A percentile compares a stretch with the other conserved stretches of the same genome.
Evolutionary conservation across 2,113 vertebrate species (phyloP).

Genomic region (Corythornis vintsioides): DNA sequence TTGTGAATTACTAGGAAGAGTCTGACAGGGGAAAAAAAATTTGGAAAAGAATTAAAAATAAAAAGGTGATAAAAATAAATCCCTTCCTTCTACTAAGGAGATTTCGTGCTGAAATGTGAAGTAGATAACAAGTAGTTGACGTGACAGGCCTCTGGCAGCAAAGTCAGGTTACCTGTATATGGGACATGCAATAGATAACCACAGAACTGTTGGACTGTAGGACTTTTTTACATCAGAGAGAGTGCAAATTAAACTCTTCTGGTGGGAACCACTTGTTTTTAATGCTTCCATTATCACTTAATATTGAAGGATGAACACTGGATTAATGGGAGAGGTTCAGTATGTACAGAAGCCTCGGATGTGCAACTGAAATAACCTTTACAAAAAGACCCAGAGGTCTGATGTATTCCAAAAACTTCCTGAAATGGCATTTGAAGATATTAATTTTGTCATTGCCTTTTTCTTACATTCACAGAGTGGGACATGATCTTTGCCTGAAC

Average conservation of each 20-base stretch:
- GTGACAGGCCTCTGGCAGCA: background rate
- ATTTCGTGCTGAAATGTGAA: background rate
- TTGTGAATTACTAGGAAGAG: background rate
- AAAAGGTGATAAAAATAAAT: slow-evolving; percentile 15
- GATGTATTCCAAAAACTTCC: background rate
- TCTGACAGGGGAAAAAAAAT: background rate
- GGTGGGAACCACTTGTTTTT: background rate
- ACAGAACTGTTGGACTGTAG: accelerated
- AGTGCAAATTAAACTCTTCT: accelerated
- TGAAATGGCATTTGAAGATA: background rate
- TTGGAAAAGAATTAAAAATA: background rate
- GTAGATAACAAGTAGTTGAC: background rate
- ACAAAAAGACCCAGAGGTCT: background rate
- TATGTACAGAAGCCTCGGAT: background rate
- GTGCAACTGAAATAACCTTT: background rate
- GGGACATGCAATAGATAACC: background rate
- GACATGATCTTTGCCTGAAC: background rate
- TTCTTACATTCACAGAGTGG: background rate
- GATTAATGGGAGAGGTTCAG: background rate
- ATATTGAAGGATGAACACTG: background rate
- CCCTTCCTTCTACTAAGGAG: background rate
- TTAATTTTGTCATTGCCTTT: background rate
- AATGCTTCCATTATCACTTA: background rate
- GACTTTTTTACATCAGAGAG: background rate
- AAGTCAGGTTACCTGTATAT: background rate